Evolutionary conservation across 2,113 vertebrate genomes (phyloP), one percentile per base, ranked within the genome.

Genomic region (Nothobranchius furzeri): DNA sequence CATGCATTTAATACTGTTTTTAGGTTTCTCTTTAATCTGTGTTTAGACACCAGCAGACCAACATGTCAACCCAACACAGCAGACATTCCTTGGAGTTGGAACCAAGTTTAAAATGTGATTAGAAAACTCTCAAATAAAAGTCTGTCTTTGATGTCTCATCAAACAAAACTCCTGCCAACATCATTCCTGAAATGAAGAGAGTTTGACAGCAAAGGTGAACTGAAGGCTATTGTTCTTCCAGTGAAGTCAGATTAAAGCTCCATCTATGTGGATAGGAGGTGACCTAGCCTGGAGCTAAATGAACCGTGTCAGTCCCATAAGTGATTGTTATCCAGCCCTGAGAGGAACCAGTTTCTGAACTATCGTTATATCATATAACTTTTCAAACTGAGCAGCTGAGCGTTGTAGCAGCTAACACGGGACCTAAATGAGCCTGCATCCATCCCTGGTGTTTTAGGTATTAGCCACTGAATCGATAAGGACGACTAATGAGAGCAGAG

Each of bases 191-290:
- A 65, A 50, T 62, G 49, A 66, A 71, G 57, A 49, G 46, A 69
- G 17, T 62, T 49, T 84, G 85, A 74, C 79, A 81, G 86, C 69
- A 68, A 79, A 87, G 84, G 83, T 88, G 83, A 88, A 72, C 68
- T 42, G 64, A 24, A 74, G 64, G 36, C 59, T 61, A 36, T 61
- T 50, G 53, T 66, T 76, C 78, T 74, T 66, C 52, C 46, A 70
- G 51, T 73, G 70, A 73, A 85, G 69, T 68, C 60, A 76, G 78
- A 86, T 85, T 71, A 76, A 87, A 83, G 60, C 71, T 73, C 68
- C 58, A 76, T 70, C 70, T 76, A 70, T 70, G 62, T 75, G 45
- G 73, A 61, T 45, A 48, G 70, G 70, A 71, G 76, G 78, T 68
- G 77, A 78, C 82, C 82, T 83, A 58, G 75, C 85, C 79, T 70